Evolutionary conservation across 2,797 vertebrate genomes (phyloP).

Genomic region (Acrossocheilus fasciatus): DNA sequence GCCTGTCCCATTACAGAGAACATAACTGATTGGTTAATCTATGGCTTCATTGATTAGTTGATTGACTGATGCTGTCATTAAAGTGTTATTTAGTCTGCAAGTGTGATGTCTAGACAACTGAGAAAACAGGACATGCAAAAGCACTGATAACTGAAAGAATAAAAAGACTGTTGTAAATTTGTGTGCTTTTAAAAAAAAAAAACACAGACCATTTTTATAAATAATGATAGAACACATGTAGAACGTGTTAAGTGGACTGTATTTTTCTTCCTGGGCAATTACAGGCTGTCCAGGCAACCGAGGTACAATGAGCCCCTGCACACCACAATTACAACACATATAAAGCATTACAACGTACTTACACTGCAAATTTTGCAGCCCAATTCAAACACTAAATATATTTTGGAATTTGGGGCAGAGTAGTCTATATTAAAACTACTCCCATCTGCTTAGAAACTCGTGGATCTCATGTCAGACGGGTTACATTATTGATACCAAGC

Average conservation of each 20-base stretch:
- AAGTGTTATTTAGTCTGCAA: not conserved
- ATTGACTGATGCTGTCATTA: slow-evolving; percentile 19
- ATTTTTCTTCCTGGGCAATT: not conserved
- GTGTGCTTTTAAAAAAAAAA: not conserved
- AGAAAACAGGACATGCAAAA: not conserved
- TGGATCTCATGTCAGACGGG: slow-evolving; percentile 8
- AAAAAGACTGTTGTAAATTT: not conserved
- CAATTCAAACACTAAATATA: slow-evolving; percentile 18
- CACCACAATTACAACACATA: not conserved
- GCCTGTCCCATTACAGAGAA: slow-evolving; percentile 16
- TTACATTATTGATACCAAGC: slow-evolving; percentile 18
- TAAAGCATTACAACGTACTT: not conserved
- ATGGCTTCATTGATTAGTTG: slow-evolving; percentile 1
- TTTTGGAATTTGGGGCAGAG: slow-evolving; percentile 9
- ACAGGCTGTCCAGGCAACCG: not conserved
- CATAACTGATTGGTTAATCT: slow-evolving; percentile 49
- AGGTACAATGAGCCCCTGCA: not conserved
- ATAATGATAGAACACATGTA: not conserved
- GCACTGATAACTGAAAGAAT: not conserved
- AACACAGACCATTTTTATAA: not conserved
- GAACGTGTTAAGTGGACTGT: not conserved
- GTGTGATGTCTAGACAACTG: not conserved
- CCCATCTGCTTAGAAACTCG: slow-evolving; percentile 10
- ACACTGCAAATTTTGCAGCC: not conserved
- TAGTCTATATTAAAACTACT: slow-evolving; percentile 11